Base-by-base conservation (phyloP, 2,888 invertebrate species). In the Halictus quadricinctus region DNA sequence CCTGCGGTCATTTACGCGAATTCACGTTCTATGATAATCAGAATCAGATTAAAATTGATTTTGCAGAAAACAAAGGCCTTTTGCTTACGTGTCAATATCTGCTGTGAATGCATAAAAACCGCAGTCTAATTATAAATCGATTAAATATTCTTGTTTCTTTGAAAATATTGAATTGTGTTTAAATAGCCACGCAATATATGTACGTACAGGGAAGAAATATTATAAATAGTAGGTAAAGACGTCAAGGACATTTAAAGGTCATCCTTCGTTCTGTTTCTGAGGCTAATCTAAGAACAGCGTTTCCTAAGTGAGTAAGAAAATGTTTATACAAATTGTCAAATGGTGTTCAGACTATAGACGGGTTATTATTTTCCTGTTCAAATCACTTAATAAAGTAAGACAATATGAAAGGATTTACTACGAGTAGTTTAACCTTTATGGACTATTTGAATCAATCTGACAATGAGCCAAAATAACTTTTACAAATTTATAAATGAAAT, bases 231-330 rank as follows among this genome's bases (percentile, higher is more conserved):
- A 43, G 43, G 13, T 70, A 43, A 43, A 41, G 70, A 43, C 12
- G 13, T 43, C 70, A 70, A 70, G 70, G 70, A 70, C 70, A 70
- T 70, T 43, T 70, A n/a, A 70, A 70, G 70, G 70, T 70, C 43
- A 43, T 43, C 43, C 21, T 8, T 29, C 64, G 1, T 15, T 29
- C 18, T 18, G 29, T 18, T 64, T 18, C 29, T 1, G 64, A 64
- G 29, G 29, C 64, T 64, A 64, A 64, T 64, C 29, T 3, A 36
- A 36, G 64, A 64, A 64, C 64, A 36, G 18, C 36, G 18, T 64
- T 64, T 29, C 64, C 7, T 29, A 36, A 7, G 5, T 25, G 64
- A 64, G 15, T 64, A 36, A 36, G 7, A 64, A 29, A 29, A 64
- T 29, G 7, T 64, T 64, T 64, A 64, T 18, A 64, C 15, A 8